Evolutionary conservation across 2,888 invertebrate species (phyloP).

Genomic region (Tridacna crocea): DNA sequence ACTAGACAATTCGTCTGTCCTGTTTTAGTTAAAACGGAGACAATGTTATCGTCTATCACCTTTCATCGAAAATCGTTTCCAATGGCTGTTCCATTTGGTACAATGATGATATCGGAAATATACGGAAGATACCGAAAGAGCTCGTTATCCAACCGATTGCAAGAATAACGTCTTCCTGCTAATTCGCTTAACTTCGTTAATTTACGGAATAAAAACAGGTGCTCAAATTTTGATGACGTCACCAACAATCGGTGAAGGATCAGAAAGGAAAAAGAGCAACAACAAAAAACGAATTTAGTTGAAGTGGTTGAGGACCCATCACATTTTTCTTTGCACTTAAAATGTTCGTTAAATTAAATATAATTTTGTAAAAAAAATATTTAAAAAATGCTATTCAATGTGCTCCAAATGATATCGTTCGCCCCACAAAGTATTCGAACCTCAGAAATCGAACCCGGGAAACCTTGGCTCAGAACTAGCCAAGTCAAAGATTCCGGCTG

Average conservation of each 20-base stretch:
- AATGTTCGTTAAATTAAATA: too few relatives aligned
- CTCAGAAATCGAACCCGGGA: too few relatives aligned
- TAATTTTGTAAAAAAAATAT: too few relatives aligned
- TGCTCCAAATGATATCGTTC: too few relatives aligned
- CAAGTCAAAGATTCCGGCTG: too few relatives aligned
- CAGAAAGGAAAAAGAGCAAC: too few relatives aligned
- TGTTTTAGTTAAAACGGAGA: slow-evolving; percentile 2
- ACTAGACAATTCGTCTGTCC: not conserved
- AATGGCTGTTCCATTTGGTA: slow-evolving; percentile 75
- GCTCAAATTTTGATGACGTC: slow-evolving; percentile 39
- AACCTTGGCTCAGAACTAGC: too few relatives aligned
- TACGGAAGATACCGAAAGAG: slow-evolving; percentile 33
- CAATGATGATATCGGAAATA: slow-evolving; percentile 55
- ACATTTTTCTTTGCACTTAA: too few relatives aligned
- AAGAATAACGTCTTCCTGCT: not conserved
- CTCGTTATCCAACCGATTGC: slow-evolving; percentile 61
- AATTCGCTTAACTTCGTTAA: slow-evolving; percentile 2
- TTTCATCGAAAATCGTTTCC: slow-evolving; percentile 68
- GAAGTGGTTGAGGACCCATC: too few relatives aligned
- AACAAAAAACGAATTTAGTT: too few relatives aligned
- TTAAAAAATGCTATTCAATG: too few relatives aligned
- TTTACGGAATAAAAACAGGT: slow-evolving; percentile 28
- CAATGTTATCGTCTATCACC: slow-evolving; percentile 26
- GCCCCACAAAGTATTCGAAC: too few relatives aligned
- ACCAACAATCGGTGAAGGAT: not conserved